Conservation (phyloP, 2,888 invertebrate genomes). For the Tetragonula carbonaria region DNA sequence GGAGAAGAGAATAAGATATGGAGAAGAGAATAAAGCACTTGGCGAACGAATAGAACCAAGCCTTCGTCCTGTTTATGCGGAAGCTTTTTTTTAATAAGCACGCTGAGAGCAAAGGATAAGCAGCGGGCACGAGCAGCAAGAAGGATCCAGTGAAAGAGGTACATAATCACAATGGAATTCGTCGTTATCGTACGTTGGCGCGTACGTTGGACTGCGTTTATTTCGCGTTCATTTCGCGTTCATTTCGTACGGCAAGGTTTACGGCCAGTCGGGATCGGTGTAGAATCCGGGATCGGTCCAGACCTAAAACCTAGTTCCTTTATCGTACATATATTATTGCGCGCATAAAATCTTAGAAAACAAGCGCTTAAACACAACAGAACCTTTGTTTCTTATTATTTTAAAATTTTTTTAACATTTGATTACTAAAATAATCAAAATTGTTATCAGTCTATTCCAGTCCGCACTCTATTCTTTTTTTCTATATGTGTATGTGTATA, state of each 20-base stretch:
- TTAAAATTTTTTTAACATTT: neutral
- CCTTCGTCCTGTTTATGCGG: slow-evolving; percentile 16
- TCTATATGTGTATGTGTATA: neutral
- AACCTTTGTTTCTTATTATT: slow-evolving; percentile 23
- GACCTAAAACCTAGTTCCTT: slow-evolving; percentile 65
- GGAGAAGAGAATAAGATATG: neutral
- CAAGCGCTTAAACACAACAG: neutral
- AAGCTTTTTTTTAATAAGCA: slow-evolving; percentile 1
- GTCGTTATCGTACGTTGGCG: slow-evolving; percentile 28
- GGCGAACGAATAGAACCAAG: neutral
- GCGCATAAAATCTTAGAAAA: slow-evolving; percentile 25
- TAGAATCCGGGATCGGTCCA: slow-evolving; percentile 44
- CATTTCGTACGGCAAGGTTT: slow-evolving; percentile 33
- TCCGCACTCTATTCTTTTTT: neutral
- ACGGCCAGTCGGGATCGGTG: slow-evolving; percentile 35
- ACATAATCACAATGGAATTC: slow-evolving; percentile 49
- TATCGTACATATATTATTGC: slow-evolving; percentile 40
- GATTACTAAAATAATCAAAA: neutral
- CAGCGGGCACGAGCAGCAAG: neutral
- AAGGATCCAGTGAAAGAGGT: slow-evolving; percentile 58
- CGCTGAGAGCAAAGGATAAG: slow-evolving; percentile 1
- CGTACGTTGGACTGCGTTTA: slow-evolving; percentile 21
- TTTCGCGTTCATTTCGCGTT: slow-evolving; percentile 34
- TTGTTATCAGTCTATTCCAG: neutral
- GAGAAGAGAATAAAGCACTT: neutral